Evolutionary conservation across 2,797 vertebrate genomes (phyloP).

Genomic region (Semaprochilodus insignis): DNA sequence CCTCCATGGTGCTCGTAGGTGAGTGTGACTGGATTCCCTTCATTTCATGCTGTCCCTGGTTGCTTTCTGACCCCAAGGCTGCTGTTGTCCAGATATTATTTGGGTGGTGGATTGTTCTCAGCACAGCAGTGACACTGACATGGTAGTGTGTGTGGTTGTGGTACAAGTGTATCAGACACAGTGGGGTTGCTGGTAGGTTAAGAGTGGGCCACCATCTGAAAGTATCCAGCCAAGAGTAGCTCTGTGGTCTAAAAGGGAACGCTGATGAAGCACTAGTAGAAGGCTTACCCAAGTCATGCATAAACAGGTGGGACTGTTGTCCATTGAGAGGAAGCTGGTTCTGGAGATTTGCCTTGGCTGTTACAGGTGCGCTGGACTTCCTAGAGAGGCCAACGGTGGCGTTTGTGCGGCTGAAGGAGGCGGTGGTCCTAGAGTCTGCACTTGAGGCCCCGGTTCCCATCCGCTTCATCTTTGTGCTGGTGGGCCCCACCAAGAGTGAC

Average conservation of each 20-base stretch:
- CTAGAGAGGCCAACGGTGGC: slow-evolving; percentile 81
- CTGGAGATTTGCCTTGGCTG: slow-evolving; percentile 15
- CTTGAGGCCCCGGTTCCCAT: slow-evolving; percentile 77
- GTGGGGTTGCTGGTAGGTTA: background rate
- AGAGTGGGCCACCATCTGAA: background rate
- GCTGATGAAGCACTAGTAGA: background rate
- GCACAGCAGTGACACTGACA: background rate
- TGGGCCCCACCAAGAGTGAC: slow-evolving; percentile 81
- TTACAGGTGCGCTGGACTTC: slow-evolving; percentile 83
- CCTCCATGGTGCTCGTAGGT: slow-evolving; percentile 91
- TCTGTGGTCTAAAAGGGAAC: background rate
- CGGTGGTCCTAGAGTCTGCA: slow-evolving; percentile 74
- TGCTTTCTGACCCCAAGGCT: background rate
- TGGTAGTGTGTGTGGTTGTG: too few species aligned
- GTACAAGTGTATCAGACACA: too few species aligned
- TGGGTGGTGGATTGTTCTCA: background rate
- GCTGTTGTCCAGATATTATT: background rate
- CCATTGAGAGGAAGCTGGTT: background rate
- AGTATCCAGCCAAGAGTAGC: background rate
- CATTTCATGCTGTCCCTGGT: background rate
- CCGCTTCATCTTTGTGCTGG: slow-evolving; percentile 86
- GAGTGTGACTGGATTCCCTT: slow-evolving; percentile 59
- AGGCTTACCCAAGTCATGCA: background rate
- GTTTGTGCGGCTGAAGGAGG: slow-evolving; percentile 87
- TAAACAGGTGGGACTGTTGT: background rate